Conservation (phyloP, 35 echinoderm and acorn worm species). For the Apostichopus parvimensis region DNA sequence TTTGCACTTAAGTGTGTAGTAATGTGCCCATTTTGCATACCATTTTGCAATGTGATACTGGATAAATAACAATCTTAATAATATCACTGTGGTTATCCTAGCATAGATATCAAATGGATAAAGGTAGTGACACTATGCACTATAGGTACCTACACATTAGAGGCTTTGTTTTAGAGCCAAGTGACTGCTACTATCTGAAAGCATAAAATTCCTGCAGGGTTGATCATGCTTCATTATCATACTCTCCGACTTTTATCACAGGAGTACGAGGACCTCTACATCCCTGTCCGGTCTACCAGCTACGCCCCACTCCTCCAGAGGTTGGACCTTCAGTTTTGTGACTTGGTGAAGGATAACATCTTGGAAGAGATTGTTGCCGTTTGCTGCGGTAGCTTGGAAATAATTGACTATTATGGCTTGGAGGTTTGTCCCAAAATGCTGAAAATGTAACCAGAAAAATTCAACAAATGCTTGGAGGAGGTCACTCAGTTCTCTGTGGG, state of each 20-base stretch:
- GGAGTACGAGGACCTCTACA: slow-evolving; percentile 94
- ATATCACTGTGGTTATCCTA: too few relatives aligned
- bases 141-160: too few relatives aligned
- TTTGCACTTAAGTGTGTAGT: too few relatives aligned
- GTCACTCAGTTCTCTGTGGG: too few relatives aligned
- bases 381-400: slow-evolving; percentile 72
- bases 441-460: background rate
- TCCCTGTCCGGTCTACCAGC: slow-evolving; percentile 80
- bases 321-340: slow-evolving; percentile 76
- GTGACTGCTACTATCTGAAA: background rate
- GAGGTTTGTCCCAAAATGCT: slow-evolving; percentile 84
- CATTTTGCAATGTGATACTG: too few relatives aligned
- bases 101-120: too few relatives aligned
- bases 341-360: slow-evolving; percentile 78
- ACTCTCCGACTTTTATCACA: background rate
- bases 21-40: too few relatives aligned
- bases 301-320: slow-evolving; percentile 68
- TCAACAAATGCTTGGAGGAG: too few relatives aligned
- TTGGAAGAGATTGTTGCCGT: slow-evolving; percentile 89
- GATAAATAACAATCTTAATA: too few relatives aligned
- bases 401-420: slow-evolving; percentile 89
- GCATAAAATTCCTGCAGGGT: background rate
- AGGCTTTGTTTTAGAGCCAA: background rate
- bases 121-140: too few relatives aligned
- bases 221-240: background rate